Base-by-base conservation (phyloP, 2,113 vertebrate genomes). In the Thunnus maccoyii region DNA sequence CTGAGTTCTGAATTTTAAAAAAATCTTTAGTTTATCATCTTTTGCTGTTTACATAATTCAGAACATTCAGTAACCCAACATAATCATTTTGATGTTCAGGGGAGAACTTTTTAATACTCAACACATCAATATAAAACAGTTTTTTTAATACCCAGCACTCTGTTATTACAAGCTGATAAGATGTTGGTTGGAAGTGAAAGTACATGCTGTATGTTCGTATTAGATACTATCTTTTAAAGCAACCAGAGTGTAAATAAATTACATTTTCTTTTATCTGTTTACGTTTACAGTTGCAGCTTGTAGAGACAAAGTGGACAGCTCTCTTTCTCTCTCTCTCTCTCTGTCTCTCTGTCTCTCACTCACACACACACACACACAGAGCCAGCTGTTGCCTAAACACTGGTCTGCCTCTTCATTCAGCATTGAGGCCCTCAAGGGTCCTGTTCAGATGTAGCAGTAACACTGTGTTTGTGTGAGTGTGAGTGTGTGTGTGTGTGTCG, bases 381-480 rank as follows among this genome's bases (percentile, higher is more conserved):
- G 88, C 69, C 87, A 91, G 91, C 84, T 94, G 91, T 94, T 94
- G 89, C 83, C 85, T 90, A 87, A 94, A 93, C 84, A 91, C 20
- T 48, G 60, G 5, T n/a, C 75, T 78, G 68, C 79, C 22, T 72
- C 67, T 76, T 61, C 62, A 81, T 78, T 84, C 85, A 86, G 60
- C 15, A 50, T 18, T 67, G 82, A 51, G 74, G 71, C 74, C 85
- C 83, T 90, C 58, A 25, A 81, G 76, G 73, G 56, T 72, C 78
- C 72, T 2, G 9, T 72, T 80, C 77, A 82, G 78, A 75, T 25
- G 55, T 60, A 67, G 7, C 63, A 77, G 55, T 65, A 44, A 46
- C 66, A 50, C 16, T 1, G n/a, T 22, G 3, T 50, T 13, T 30
- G 61, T 16, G 25, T 27, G 30, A 60, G 25, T 62, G 47, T 80